Conservation (phyloP, 2,888 invertebrate genomes). For the Diarsia dahlii region DNA sequence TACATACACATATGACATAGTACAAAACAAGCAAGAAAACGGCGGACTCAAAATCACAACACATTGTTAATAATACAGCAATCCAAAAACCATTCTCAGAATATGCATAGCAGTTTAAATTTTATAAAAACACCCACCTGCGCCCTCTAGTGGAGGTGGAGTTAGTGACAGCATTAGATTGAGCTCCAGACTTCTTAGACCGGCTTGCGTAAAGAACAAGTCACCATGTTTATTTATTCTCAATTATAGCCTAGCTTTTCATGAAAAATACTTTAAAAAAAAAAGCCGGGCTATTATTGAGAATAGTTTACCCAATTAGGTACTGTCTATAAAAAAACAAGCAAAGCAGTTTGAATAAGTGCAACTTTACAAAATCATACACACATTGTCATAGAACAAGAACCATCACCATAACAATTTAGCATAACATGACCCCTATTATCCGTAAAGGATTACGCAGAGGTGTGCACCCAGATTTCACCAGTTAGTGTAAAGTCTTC, state of each 20-base stretch:
- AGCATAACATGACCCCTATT: too few relatives aligned
- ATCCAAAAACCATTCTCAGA: neutral
- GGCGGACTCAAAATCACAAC: neutral
- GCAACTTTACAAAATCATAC: neutral
- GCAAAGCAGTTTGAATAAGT: slow-evolving; percentile 27
- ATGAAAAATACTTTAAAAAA: neutral
- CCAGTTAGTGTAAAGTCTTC: too few relatives aligned
- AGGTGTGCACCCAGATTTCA: too few relatives aligned
- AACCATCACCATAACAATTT: neutral
- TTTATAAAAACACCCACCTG: slow-evolving; percentile 41
- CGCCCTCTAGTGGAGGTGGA: slow-evolving; percentile 37
- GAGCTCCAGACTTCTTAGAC: slow-evolving; percentile 35
- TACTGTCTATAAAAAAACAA: slow-evolving; percentile 33
- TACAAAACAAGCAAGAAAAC: neutral
- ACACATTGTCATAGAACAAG: neutral
- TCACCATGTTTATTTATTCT: slow-evolving; percentile 16
- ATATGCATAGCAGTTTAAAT: neutral
- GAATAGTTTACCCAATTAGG: slow-evolving; percentile 7
- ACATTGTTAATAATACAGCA: neutral
- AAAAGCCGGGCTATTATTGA: neutral
- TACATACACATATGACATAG: neutral
- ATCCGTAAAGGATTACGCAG: too few relatives aligned
- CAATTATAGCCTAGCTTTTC: slow-evolving; percentile 7
- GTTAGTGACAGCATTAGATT: slow-evolving; percentile 20
- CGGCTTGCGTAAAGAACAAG: slow-evolving; percentile 47